Evolutionary conservation across 2,113 vertebrate genomes (phyloP).

Genomic region (Takifugu bimaculatus): DNA sequence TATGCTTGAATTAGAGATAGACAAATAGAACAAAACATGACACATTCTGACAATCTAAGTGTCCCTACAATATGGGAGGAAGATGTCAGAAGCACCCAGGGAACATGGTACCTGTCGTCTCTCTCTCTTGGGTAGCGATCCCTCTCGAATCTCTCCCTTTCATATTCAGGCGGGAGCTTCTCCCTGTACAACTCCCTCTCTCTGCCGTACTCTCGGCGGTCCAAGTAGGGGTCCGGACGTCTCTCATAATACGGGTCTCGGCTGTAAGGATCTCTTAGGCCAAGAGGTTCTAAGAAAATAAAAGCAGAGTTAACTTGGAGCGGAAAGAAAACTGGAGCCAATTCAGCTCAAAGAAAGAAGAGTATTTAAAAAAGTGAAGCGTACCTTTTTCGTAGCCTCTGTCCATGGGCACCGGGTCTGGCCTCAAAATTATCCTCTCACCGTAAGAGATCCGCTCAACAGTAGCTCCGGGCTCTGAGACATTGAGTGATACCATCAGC

Average conservation of each 20-base stretch:
- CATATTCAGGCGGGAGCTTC: conserved; percentile 81
- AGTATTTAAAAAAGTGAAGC: not conserved
- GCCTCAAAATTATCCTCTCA: conserved; percentile 90
- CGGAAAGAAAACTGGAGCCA: not conserved
- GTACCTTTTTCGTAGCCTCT: conserved; percentile 89
- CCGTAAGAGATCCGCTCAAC: conserved; percentile 95
- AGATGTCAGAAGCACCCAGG: not conserved
- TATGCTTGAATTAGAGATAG: conserved; percentile 60
- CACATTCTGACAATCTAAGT: conserved; percentile 7
- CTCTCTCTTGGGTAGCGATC: conserved; percentile 86
- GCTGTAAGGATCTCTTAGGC: conserved; percentile 81
- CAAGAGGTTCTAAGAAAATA: conserved; percentile 75
- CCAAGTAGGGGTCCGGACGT: conserved; percentile 80
- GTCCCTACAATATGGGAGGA: conserved; percentile 3
- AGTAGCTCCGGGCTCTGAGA: conserved; percentile 76
- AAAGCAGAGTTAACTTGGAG: not conserved
- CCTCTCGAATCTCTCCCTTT: conserved; percentile 88
- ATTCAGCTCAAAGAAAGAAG: not conserved
- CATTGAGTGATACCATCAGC: conserved; percentile 4
- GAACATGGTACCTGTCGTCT: conserved; percentile 82
- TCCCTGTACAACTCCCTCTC: conserved; percentile 80
- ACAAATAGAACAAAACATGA: conserved; percentile 49
- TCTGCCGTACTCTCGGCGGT: conserved; percentile 88
- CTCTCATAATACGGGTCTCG: conserved; percentile 89
- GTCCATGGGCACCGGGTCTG: conserved; percentile 83